Conservation (phyloP, 2,888 invertebrate species). For the Athetis lepigone region DNA sequence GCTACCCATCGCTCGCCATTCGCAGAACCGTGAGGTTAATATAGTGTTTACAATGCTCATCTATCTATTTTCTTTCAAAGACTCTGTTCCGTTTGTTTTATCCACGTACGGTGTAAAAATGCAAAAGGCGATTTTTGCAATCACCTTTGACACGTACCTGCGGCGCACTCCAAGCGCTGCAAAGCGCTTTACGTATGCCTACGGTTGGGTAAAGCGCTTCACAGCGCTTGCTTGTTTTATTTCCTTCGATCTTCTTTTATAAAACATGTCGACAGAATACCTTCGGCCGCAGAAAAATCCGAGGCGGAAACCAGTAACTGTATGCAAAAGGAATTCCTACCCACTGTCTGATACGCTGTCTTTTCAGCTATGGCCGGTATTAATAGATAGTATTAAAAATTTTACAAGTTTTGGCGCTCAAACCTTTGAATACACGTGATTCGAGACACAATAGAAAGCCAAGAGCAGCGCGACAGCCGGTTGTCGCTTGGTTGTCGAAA, state of each 20-base stretch:
- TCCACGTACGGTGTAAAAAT: not conserved
- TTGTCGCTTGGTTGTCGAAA: no score
- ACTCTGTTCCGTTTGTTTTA: not conserved
- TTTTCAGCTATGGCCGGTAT: not conserved
- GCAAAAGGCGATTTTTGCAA: not conserved
- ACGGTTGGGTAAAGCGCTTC: not conserved
- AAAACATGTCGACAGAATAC: constrained; percentile 11
- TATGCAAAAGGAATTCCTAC: constrained; percentile 12
- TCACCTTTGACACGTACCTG: not conserved
- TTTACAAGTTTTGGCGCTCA: not conserved
- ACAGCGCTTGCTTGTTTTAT: constrained; percentile 9
- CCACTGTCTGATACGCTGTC: not conserved
- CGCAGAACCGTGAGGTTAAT: no score
- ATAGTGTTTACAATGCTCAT: no score
- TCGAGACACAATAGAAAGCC: no score
- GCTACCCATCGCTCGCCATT: no score
- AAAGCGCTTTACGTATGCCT: not conserved
- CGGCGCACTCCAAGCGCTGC: not conserved
- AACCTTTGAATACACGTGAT: not conserved
- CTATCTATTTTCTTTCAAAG: no score
- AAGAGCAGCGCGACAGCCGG: no score
- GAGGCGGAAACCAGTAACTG: not conserved
- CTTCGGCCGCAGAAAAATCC: not conserved
- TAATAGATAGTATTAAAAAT: not conserved
- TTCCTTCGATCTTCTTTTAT: constrained; percentile 9